Evolutionary conservation across 1,140 invertebrate genomes (phyloP).

Genomic region (Coenobita brevimanus): DNA sequence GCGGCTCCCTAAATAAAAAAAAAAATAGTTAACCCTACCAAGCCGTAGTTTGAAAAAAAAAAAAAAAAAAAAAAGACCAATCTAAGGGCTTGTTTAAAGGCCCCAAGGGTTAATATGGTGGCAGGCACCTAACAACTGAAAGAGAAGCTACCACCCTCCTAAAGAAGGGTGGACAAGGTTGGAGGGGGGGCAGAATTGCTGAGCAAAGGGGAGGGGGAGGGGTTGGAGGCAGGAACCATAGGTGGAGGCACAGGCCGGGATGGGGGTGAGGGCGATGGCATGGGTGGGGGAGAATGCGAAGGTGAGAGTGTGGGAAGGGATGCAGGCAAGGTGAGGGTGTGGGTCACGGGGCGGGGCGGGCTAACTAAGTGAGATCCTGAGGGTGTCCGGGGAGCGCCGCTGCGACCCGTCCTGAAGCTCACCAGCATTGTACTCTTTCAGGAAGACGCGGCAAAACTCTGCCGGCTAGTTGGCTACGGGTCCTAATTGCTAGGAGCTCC

Average conservation of each 20-base stretch:
- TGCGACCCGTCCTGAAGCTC: conserved; percentile 45
- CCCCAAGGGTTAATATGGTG: too few relatives aligned
- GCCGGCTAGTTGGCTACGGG: conserved; percentile 55
- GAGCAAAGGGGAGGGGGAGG: too few relatives aligned
- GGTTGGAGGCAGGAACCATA: background rate
- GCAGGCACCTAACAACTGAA: too few relatives aligned
- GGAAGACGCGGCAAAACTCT: conserved; percentile 53
- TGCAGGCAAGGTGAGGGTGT: background rate
- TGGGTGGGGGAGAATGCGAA: background rate
- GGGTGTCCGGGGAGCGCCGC: conserved; percentile 12
- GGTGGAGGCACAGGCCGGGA: background rate
- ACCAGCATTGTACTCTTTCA: conserved; percentile 57
- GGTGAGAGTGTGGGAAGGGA: background rate
- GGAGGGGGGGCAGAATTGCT: too few relatives aligned
- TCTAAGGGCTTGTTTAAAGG: too few relatives aligned
- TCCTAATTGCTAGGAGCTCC: conserved; percentile 57
- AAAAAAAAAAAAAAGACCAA: too few relatives aligned
- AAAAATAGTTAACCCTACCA: background rate
- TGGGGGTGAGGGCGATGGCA: background rate
- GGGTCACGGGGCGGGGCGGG: background rate
- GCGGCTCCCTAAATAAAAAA: conserved; percentile 13
- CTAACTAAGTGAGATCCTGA: conserved; percentile 38
- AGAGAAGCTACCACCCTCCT: too few relatives aligned
- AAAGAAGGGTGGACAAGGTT: too few relatives aligned
- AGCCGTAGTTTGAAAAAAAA: background rate